Base-by-base conservation (phyloP, 2,888 invertebrate genomes). In the Hesperia comma region DNA sequence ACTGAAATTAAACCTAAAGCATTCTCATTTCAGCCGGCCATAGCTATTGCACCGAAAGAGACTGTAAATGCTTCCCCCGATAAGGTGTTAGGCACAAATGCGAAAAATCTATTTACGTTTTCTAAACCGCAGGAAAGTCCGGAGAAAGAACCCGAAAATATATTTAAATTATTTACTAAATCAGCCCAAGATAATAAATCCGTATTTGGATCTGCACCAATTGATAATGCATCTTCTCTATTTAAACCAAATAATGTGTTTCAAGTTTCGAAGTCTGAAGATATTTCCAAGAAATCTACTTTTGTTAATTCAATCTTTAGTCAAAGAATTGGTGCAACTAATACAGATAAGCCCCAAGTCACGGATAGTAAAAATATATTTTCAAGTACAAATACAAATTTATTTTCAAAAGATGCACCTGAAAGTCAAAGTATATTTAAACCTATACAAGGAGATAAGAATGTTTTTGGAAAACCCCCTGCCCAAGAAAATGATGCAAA, bases 21-120 rank as follows among this genome's bases (percentile, higher is more conserved):
- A 40, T 91, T 90, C 74, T 84, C 82, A n/a, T 92, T 92, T 67
- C 86, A 87, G 72, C 88, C 90, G 15, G 90, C 92, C 17, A 86
- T 87, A 72, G 79, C 84, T 15, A 82, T 92, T 14, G 90, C 86
- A 6, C 71, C 85, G 3, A 74, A 75, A 7, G 89, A 88, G 64
- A 70, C 83, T 0, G 84, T 88, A 10, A 80, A 82, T 51, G 81
- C 79, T 71, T 85, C 87, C 1, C 84, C 87, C 10, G 86, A 87
- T 69, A 88, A 87, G 72, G 71, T 83, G 62, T 81, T 83, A 66
- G 75, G 71, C 57, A 67, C 69, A 43, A 78, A 83, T 68, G 70
- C 75, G 0, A 86, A 85, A 75, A 86, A 75, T 69, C 68, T 77
- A 70, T 92, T 90, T 73, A 83, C 83, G 15, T 92, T 92, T 81